Evolutionary conservation across 2,113 vertebrate species (phyloP), one percentile per base, ranked within the genome.

Genomic region (Loxodonta africana): DNA sequence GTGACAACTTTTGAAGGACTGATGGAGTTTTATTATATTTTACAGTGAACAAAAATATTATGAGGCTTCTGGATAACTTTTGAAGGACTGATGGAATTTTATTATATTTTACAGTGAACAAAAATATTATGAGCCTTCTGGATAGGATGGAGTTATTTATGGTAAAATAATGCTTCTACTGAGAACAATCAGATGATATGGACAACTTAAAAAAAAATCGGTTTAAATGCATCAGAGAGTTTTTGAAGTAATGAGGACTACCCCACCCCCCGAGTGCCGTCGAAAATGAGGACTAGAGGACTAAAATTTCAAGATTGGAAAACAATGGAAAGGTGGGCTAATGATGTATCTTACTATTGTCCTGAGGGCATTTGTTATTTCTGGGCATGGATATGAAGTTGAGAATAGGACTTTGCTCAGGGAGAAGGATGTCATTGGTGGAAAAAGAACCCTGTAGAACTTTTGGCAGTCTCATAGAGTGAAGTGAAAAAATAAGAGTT

Each of bases 211-310:
- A 41, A 41, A 25, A 88, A 93, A 86, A 82, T 73, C 57, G 23
- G 8, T 30, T 62, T 80, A 69, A 95, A 71, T 76, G 26, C 33
- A 37, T 81, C 46, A 44, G 23, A 82, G 48, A 86, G 30, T 48
- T 78, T 89, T 97, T 95, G 44, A 86, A 85, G 8, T 91, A 46
- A 63, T 74, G 62, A 85, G 25, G 80, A 78, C 11, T 83, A 33
- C 37, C 37, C 37, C 37, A 37, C 37, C 37, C 37, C 37, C 37
- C 37, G 37, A 37, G 37, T 37, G 37, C 37, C 37, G 37, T 37
- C 37, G 37, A 37, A 37, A 37, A 37, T 37, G 37, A 37, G 37
- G 37, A 37, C 78, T 74, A 12, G 53, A 57, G 15, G 82, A 30
- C 33, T 83, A 30, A 62, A 82, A 65, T 83, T 51, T 87, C 37